Evolutionary conservation across 1,140 invertebrate species (phyloP), one percentile per base, ranked within the genome.

Genomic region (Popillia japonica): DNA sequence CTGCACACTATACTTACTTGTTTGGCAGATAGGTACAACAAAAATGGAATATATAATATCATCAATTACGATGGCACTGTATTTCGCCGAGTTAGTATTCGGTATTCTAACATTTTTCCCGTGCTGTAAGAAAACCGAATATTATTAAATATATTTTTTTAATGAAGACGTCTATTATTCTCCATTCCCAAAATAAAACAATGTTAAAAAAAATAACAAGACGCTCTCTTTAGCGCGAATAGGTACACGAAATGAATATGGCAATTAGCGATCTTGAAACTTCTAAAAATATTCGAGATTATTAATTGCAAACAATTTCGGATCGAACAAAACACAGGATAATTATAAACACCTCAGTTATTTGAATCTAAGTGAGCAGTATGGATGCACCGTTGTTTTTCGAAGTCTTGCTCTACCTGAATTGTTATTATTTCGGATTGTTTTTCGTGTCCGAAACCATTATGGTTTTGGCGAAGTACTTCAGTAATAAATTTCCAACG

Each of bases 361-460:
- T 55, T 55, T 48, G 42, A 40, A 6, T 74, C 2, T 55, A 41
- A 22, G 75, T 55, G 17, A 22, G 10, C 77, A 40, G n/a, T 68
- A 81, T 82, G 80, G 81, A 82, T 64, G 78, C 77, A n/a, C 40
- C 75, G 20, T 75, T 82, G 75, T 78, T 81, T 61, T 82, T 82
- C 77, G 81, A 82, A 44, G 77, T 80, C 14, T 64, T 82, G 40
- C 79, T 82, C 68, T 82, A 82, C 72, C 72, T 82, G 23, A 82
- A 82, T 77, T 59, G 77, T 8, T 82, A 78, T 72, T 82, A 82
- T 77, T 81, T 79, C 68, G 76, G 76, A 64, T 22, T 82, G 40
- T 82, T 78, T 77, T 77, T 73, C 10, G 27, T 79, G n/a, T 48
- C 77, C 42, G 77, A 81, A 77, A 72, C 78, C 17, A 68, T 79